A percentile compares a stretch with the other conserved stretches of the same genome.
These are phyloP conservation scores for Embiotoca jacksoni DNA, from an alignment of 2,113 vertebrate species.

Conservation along the genomic window DNA sequence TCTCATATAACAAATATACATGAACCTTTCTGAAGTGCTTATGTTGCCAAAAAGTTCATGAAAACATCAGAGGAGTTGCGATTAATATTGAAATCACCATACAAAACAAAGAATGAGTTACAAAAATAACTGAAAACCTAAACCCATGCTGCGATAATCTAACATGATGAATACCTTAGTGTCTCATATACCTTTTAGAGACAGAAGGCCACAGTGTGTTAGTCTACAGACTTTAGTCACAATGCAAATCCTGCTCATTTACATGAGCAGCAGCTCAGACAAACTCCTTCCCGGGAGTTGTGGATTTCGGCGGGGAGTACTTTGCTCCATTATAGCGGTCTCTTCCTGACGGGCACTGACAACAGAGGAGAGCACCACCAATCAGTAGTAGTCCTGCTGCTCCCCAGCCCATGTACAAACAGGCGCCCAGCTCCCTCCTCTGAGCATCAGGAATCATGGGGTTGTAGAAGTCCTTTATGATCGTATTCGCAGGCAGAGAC, in stretches of 20 bases:
- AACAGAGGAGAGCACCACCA: constrained; percentile 90
- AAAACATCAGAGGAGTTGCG: constrained; percentile 6
- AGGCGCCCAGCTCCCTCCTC: constrained; percentile 90
- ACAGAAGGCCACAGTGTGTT: constrained; percentile 33
- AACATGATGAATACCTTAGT: constrained; percentile 6
- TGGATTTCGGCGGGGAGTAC: constrained; percentile 87
- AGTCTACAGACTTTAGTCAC: constrained; percentile 37
- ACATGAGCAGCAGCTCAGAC: constrained; percentile 65
- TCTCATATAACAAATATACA: constrained; percentile 5
- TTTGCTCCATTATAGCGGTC: constrained; percentile 88
- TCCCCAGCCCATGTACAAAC: constrained; percentile 84
- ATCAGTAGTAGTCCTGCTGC: constrained; percentile 87
- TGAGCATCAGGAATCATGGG: constrained; percentile 83
- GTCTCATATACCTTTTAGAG: constrained; percentile 1
- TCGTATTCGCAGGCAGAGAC: constrained; percentile 90
- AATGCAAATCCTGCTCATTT: constrained; percentile 47
- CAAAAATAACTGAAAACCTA: background rate
- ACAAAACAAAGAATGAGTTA: background rate
- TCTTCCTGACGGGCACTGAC: constrained; percentile 84
- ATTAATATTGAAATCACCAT: constrained; percentile 1
- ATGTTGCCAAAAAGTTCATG: background rate
- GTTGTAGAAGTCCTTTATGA: constrained; percentile 93
- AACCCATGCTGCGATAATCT: background rate
- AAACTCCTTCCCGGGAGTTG: constrained; percentile 88
- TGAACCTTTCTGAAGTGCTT: constrained; percentile 1